phyloP scores from a whole-genome alignment of 1,140 invertebrate genomes.

The Bicyclus anynana region DNA sequence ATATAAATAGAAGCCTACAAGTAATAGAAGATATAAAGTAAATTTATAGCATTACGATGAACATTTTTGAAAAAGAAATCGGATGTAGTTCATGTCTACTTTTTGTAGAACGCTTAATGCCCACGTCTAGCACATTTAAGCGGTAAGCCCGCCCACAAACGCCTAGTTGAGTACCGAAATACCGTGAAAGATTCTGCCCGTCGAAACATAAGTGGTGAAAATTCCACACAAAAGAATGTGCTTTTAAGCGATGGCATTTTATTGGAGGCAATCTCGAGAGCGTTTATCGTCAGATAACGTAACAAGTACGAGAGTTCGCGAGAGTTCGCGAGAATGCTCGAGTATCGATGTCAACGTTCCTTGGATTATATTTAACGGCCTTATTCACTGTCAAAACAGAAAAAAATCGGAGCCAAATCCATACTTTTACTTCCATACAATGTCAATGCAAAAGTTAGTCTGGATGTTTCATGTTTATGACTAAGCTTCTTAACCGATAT shows the following conservation, averaged over 20 bases:
- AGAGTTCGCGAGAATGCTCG: slow-evolving; percentile 10
- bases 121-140: slow-evolving; percentile 19
- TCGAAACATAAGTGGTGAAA: slow-evolving; percentile 21
- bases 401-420: neutral
- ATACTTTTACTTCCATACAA: too few species aligned
- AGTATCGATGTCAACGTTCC: slow-evolving; percentile 1
- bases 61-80: neutral
- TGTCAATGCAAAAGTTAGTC: too few species aligned
- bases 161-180: slow-evolving; percentile 17
- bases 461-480: too few species aligned
- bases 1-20: too few species aligned
- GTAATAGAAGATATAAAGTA: neutral
- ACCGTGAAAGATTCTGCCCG: slow-evolving; percentile 19
- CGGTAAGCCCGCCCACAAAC: slow-evolving; percentile 22
- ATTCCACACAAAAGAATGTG: slow-evolving; percentile 31
- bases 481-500: too few species aligned
- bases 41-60: neutral
- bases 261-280: slow-evolving; percentile 30
- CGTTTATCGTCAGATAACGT: slow-evolving; percentile 29
- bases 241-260: slow-evolving; percentile 28
- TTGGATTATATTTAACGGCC: neutral
- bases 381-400: neutral
- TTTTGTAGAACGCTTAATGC: slow-evolving; percentile 8
- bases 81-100: slow-evolving; percentile 1
- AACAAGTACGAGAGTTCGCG: slow-evolving; percentile 24